Conservation (phyloP, 1,140 invertebrate species). For the Anadara kagoshimensis region DNA sequence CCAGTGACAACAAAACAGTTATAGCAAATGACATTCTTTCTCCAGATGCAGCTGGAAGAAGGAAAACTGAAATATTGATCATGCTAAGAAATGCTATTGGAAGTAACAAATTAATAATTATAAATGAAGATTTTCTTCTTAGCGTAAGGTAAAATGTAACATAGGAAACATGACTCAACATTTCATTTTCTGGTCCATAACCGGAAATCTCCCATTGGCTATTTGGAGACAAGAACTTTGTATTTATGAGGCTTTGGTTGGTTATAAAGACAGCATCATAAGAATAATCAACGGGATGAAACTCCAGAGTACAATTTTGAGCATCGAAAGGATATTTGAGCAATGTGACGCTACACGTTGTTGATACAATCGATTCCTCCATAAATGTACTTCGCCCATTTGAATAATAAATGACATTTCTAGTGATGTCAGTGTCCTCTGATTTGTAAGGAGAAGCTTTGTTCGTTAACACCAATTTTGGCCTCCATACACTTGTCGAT, state of each 20-base stretch:
- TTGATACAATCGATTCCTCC: too few relatives aligned
- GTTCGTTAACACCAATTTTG: background rate
- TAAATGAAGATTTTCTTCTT: background rate
- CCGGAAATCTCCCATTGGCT: too few relatives aligned
- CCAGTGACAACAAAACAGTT: conserved; percentile 13
- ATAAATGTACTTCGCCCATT: too few relatives aligned
- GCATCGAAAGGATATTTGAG: too few relatives aligned
- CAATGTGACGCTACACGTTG: too few relatives aligned
- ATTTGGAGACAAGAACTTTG: background rate
- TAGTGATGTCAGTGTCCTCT: background rate
- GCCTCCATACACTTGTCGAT: background rate
- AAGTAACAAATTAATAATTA: background rate
- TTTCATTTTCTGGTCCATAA: too few relatives aligned
- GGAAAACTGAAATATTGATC: conserved; percentile 10
- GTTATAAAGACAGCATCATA: background rate
- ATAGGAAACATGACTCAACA: too few relatives aligned
- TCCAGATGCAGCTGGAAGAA: conserved; percentile 26
- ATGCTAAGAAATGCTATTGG: conserved; percentile 8
- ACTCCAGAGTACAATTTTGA: background rate
- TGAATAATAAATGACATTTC: too few relatives aligned
- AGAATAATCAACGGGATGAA: background rate
- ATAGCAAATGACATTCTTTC: conserved; percentile 26
- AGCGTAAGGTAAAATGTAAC: background rate
- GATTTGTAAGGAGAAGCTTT: background rate
- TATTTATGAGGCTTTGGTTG: background rate